Evolutionary conservation across 2,888 invertebrate species (phyloP), one percentile per base, ranked within the genome.

Genomic region (Charanyca ferruginea): DNA sequence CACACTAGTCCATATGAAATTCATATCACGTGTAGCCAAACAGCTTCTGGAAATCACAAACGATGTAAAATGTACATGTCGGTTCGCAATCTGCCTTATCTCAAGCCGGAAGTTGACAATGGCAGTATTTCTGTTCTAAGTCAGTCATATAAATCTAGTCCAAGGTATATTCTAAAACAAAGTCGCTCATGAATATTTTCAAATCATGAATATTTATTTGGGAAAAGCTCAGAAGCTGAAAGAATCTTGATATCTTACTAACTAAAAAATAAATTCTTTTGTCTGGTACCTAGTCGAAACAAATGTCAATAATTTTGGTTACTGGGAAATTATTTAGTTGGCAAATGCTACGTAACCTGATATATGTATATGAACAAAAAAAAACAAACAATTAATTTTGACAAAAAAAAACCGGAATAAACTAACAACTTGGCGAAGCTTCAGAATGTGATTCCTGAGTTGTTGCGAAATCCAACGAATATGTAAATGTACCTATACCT

Each of bases 31-130:
- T 89, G 83, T 81, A 77, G 80, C 79, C 69, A 89, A 90, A 89
- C 89, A 84, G 91, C 92, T 92, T 88, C 92, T 92, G 92, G 90
- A 90, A 91, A 90, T 87, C 81, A 87, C 87, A 88, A 87, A 89
- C 81, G 80, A 85, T 87, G 87, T 90, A 87, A 89, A 87, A 60
- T 75, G 87, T 88, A 88, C 88, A 85, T 79, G 86, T 85, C 83
- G 79, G 84, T 87, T 87, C 83, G 89, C 86, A 83, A 91, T 91
- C 89, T 90, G 71, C 73, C 76, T 89, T 86, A 88, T 88, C 89
- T 81, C 67, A 48, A 79, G 82, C 90, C 91, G 91, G 92, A 93
- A 91, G 90, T 87, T 81, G 81, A 82, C 77, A 83, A 84, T 71
- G 73, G 67, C 68, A 67, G 70, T 73, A 71, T 72, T 83, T 74